A percentile compares a stretch with the other conserved stretches of the same genome.
phyloP scores from a whole-genome alignment of 2,113 vertebrate species.

The Phaethornis superciliosus region DNA sequence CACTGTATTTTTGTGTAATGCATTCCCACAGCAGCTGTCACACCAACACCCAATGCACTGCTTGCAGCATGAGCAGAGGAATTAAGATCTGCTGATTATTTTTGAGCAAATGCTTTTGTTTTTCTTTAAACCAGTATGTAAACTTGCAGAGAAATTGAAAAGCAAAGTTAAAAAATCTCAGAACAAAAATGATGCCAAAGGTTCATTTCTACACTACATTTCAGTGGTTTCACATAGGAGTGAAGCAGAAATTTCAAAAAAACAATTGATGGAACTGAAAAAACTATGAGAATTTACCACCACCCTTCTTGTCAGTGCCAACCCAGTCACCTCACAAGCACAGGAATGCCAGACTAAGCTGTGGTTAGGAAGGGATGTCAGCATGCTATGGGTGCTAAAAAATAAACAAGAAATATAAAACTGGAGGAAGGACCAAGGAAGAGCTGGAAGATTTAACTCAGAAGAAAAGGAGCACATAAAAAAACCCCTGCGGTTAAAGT shows the following conservation, averaged over 20 bases:
- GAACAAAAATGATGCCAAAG: neutral
- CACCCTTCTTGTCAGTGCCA: neutral
- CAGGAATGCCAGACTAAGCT: neutral
- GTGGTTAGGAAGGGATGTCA: neutral
- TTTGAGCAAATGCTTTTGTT: conserved; percentile 2
- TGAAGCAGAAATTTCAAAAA: neutral
- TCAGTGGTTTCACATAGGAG: neutral
- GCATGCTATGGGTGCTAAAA: neutral
- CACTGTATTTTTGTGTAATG: neutral
- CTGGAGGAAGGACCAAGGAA: neutral
- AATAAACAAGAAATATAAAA: neutral
- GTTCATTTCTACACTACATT: neutral
- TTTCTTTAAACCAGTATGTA: neutral
- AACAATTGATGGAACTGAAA: neutral
- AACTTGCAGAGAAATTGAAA: neutral
- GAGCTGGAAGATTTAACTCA: neutral
- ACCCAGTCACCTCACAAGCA: neutral
- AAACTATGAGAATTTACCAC: neutral
- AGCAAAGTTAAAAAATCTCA: neutral
- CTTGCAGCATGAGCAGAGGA: neutral
- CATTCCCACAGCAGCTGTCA: conserved; percentile 59
- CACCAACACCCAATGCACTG: conserved; percentile 29
- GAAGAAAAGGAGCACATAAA: neutral
- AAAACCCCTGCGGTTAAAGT: fast-evolving
- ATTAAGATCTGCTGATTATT: conserved; percentile 35